These are phyloP conservation scores for Nomada ferruginata DNA, from an alignment of 2,888 invertebrate genomes.

Conservation along the genomic window DNA sequence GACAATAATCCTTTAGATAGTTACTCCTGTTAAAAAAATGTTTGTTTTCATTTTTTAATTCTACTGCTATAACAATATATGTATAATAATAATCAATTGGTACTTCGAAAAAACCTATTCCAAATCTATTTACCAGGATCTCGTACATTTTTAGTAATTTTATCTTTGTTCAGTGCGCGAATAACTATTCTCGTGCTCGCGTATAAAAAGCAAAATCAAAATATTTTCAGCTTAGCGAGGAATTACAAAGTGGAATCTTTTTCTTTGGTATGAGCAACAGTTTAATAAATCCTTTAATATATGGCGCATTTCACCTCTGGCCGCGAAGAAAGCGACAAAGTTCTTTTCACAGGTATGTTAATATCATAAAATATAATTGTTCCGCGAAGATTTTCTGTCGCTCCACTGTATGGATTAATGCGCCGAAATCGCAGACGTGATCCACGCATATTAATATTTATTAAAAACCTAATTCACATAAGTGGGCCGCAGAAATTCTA, in stretches of 20 bases:
- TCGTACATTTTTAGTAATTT: background rate
- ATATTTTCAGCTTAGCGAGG: conserved; percentile 88
- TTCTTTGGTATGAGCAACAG: conserved; percentile 95
- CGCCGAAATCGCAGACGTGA: background rate
- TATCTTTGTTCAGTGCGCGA: background rate
- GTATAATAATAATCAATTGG: too few species aligned
- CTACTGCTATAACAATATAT: too few species aligned
- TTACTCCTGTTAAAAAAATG: too few species aligned
- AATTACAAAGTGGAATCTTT: conserved; percentile 90
- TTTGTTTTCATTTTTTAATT: too few species aligned
- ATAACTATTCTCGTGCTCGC: too few species aligned
- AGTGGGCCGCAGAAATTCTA: background rate
- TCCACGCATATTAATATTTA: too few species aligned
- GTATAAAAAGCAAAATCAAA: background rate
- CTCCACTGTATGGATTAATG: background rate
- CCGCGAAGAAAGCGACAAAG: conserved; percentile 85
- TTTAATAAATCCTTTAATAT: conserved; percentile 93
- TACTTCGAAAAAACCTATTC: too few species aligned
- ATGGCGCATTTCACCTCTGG: conserved; percentile 95
- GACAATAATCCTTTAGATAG: too few species aligned
- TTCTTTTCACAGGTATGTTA: conserved; percentile 75
- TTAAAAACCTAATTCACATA: too few species aligned
- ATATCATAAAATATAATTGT: background rate
- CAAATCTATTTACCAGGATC: too few species aligned
- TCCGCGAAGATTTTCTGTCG: background rate